Base-by-base conservation (phyloP, 2,113 vertebrate genomes). In the Psilopogon haemacephalus region DNA sequence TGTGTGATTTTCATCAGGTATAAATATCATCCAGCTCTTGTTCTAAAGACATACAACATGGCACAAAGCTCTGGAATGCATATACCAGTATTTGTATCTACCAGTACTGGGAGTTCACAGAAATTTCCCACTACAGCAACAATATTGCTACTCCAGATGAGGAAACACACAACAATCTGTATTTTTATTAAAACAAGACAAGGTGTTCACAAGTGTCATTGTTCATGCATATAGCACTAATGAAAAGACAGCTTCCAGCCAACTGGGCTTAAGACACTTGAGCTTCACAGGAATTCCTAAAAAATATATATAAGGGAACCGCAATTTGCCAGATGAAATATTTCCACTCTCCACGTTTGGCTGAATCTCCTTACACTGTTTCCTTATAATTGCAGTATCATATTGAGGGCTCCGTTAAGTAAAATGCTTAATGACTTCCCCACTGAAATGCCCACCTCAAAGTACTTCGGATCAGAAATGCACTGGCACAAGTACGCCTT, bases 351-450 rank as follows among this genome's bases (percentile, higher is more conserved):
- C 67, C 72, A 54, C 89, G 75, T 91, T 91, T 94, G 35, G 44
- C 65, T 91, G 87, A 96, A 83, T 91, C 65, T 95, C 87, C 94
- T 95, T 88, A 88, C 44, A 37, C 52, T 70, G 48, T 56, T 97
- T 87, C 81, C 86, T 93, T 73, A 46, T 68, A 86, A 91, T 55
- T 81, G 63, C 73, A 75, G 56, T 17, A 63, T 28, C 56, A 75
- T 28, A 63, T 33, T 63, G 72, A 54, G 46, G 62, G 54, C 26
- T 89, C 55, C 56, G 77, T 56, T 37, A 88, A 87, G 65, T 58
- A 65, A 73, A 86, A 86, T 78, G 52, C 42, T 52, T 60, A 74
- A 78, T 6, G 37, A 69, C 46, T 93, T 88, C 95, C 85, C 89
- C 79, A 81, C 46, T 23, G 70, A 46, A 87, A 32, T 15, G 37